Percentiles rank a stretch among this genome's conserved stretches.
Conservation (phyloP, 2,797 vertebrate species). For the Taenioides sp. region DNA sequence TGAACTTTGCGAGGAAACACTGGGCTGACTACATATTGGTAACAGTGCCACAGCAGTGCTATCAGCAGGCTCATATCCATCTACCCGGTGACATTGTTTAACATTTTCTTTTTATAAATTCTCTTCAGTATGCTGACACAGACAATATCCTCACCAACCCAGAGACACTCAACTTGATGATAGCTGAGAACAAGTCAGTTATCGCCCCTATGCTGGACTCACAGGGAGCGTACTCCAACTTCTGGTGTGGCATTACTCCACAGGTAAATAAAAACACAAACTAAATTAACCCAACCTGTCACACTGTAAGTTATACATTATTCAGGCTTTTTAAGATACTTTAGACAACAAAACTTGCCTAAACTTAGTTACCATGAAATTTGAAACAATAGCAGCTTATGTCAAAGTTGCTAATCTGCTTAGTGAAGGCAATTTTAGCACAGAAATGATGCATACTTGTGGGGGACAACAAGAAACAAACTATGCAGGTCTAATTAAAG, state of each 20-base stretch:
- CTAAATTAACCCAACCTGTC: not conserved
- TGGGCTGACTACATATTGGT: slow-evolving; percentile 94
- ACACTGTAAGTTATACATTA: no score
- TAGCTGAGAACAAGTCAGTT: slow-evolving; percentile 87
- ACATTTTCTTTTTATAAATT: not conserved
- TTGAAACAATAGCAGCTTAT: no score
- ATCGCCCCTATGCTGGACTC: slow-evolving; percentile 95
- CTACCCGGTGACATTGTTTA: not conserved
- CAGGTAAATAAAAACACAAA: slow-evolving; percentile 76
- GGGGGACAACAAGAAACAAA: no score
- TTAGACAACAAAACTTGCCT: no score
- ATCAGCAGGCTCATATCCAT: slow-evolving; percentile 4
- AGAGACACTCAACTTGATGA: slow-evolving; percentile 84
- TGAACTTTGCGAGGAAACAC: slow-evolving; percentile 85
- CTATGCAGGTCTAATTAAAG: no score
- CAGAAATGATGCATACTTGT: no score
- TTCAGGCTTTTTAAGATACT: no score
- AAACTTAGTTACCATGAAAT: no score
- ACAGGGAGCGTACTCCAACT: slow-evolving; percentile 94
- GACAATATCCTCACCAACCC: slow-evolving; percentile 94
- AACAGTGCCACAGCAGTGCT: slow-evolving; percentile 19
- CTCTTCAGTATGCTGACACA: slow-evolving; percentile 85
- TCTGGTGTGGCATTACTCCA: slow-evolving; percentile 96
- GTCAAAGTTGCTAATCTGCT: no score
- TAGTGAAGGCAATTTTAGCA: no score